Percentiles rank a stretch among this genome's conserved stretches.
Evolutionary conservation across 2,797 vertebrate species (phyloP).

Genomic region (Gila robusta): DNA sequence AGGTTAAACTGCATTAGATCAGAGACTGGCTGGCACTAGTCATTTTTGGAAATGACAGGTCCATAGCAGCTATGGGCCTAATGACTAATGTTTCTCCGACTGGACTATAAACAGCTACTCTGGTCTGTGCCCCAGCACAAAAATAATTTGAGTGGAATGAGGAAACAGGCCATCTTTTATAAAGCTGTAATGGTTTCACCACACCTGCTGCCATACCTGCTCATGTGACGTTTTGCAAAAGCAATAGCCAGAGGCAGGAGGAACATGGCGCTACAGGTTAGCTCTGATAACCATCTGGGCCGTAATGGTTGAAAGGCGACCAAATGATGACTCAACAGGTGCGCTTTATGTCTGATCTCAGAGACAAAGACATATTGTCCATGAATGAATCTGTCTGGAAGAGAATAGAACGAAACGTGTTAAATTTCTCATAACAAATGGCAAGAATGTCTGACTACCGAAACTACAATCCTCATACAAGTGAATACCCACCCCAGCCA

Average conservation of each 20-base stretch:
- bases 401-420: not conserved
- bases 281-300: slow-evolving; percentile 17
- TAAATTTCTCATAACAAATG: slow-evolving; percentile 14
- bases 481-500: slow-evolving; percentile 29
- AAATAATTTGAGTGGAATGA: slow-evolving; percentile 15
- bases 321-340: slow-evolving; percentile 4
- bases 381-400: not conserved
- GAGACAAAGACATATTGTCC: slow-evolving; percentile 25
- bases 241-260: slow-evolving; percentile 20
- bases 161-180: slow-evolving; percentile 18
- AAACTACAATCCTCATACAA: slow-evolving; percentile 39
- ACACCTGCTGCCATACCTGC: slow-evolving; percentile 14
- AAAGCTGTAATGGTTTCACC: slow-evolving; percentile 23
- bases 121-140: not conserved
- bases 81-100: slow-evolving; percentile 28
- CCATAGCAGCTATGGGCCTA: slow-evolving; percentile 7
- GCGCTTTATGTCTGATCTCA: slow-evolving; percentile 5
- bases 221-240: not conserved
- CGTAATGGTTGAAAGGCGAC: not conserved
- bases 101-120: slow-evolving; percentile 7
- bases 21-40: slow-evolving; percentile 42
- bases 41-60: slow-evolving; percentile 39
- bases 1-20: slow-evolving; percentile 50
- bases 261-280: not conserved
- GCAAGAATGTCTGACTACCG: slow-evolving; percentile 30